A percentile compares a stretch with the other conserved stretches of the same genome.
Evolutionary conservation across 2,113 vertebrate genomes (phyloP).

Genomic region (Electrona antarctica): DNA sequence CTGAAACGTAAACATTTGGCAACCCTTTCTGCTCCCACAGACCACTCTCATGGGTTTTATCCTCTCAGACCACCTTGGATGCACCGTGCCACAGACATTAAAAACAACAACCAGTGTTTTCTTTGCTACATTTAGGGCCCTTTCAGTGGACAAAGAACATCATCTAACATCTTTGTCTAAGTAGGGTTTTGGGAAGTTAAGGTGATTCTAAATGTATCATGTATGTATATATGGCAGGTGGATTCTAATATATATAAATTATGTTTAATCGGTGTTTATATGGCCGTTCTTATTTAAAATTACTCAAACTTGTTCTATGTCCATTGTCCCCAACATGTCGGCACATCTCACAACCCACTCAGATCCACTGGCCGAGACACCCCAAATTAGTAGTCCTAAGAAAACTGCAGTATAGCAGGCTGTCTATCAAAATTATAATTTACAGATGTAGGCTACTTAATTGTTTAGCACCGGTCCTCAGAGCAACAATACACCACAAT

Average conservation of each 20-base stretch:
- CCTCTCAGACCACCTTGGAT: slow-evolving; percentile 60
- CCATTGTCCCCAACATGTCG: no score
- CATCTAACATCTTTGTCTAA: slow-evolving; percentile 36
- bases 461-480: no score
- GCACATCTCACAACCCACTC: no score
- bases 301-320: no score
- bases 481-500: no score
- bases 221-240: neutral
- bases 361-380: no score
- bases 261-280: no score
- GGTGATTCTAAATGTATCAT: slow-evolving; percentile 33
- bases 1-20: slow-evolving; percentile 73
- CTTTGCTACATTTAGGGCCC: slow-evolving; percentile 41
- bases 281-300: no score
- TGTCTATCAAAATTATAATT: no score
- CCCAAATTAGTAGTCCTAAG: no score
- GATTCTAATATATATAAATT: neutral
- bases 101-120: slow-evolving; percentile 52
- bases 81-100: slow-evolving; percentile 35
- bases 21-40: slow-evolving; percentile 41
- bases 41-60: slow-evolving; percentile 40
- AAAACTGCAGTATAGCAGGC: no score
- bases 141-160: slow-evolving; percentile 39
- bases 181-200: slow-evolving; percentile 26
- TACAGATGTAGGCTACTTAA: no score